phyloP scores from a whole-genome alignment of 2,888 invertebrate genomes.

The Phragmatobia fuliginosa region DNA sequence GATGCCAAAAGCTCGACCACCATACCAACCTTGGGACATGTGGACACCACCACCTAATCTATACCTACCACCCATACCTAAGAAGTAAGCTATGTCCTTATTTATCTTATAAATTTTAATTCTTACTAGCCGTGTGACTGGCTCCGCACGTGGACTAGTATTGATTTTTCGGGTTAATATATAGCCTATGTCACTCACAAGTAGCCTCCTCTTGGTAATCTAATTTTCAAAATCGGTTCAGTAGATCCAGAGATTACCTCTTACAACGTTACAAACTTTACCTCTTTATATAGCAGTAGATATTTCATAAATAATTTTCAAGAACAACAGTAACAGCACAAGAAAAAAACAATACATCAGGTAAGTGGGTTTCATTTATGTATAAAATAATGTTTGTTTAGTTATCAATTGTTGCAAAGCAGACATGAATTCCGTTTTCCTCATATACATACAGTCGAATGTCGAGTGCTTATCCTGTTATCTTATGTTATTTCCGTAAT shows the following conservation, averaged over 20 bases:
- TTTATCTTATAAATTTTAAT: neutral
- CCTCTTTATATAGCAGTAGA: no score
- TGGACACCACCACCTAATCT: conserved; percentile 80
- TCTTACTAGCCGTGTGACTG: no score
- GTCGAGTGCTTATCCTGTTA: neutral
- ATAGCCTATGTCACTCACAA: no score
- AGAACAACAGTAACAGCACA: neutral
- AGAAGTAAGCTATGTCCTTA: conserved; percentile 53
- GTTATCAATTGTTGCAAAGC: neutral
- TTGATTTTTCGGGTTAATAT: no score
- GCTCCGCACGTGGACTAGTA: no score
- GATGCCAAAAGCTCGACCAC: conserved; percentile 60
- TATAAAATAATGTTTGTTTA: neutral
- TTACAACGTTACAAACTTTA: no score
- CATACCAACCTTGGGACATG: conserved; percentile 65
- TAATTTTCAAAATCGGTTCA: no score
- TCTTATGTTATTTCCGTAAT: neutral
- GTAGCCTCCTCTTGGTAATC: no score
- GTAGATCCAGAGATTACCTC: no score
- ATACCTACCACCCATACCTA: conserved; percentile 69
- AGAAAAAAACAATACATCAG: no score
- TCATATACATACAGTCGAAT: neutral
- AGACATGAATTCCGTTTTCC: neutral
- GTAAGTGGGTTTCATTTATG: no score
- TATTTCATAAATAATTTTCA: neutral